Base-by-base conservation (phyloP, 92 coral and sea anemone species). In the Micromussa lordhowensis region DNA sequence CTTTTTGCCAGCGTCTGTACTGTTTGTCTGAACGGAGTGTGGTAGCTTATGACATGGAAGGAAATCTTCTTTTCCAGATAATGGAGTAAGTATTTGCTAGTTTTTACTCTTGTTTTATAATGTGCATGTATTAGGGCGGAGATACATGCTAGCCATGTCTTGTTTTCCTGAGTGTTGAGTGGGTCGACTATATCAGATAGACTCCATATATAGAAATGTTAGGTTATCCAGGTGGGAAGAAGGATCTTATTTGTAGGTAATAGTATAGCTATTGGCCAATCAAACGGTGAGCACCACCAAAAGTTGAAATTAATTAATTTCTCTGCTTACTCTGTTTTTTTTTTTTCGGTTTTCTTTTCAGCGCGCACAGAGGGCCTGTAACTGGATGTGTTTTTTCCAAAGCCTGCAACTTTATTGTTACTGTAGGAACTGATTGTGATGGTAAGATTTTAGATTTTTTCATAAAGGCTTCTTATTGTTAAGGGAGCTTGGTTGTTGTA, bases 351-450 rank as follows among this genome's bases (percentile, higher is more conserved):
- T 44, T 7, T 8, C 69, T 49, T 69, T 81, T 14, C 91, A 97
- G 99, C 85, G 99, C 99, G n/a, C 98, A 96, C 88, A 86, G 96
- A 69, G 99, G 99, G 21, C 98, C 96, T 32, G 98, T 97, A 15
- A 97, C 99, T 14, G 98, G 99, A 10, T 97, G 99, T 91, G 98
- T 97, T 61, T 97, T 94, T 68, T 97, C 99, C 80, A 94, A 94
- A 78, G 96, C 96, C 71, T 96, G 98, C 69, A 97, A 96, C 71
- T 89, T 96, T 71, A 90, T 97, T 0, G 94, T 97, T 14, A 97
- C 99, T 26, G 94, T 93, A 26, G 99, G 98, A 49, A 97, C 93
- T 68, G 99, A 97, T 80, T 96, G 99, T 75, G 94, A 92, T 78
- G 98, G 99, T 96, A 83, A 35, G 96, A 30, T 30, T 28, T 70